Base-by-base conservation (phyloP, 2,888 invertebrate species). In the Parasteatoda lunata region DNA sequence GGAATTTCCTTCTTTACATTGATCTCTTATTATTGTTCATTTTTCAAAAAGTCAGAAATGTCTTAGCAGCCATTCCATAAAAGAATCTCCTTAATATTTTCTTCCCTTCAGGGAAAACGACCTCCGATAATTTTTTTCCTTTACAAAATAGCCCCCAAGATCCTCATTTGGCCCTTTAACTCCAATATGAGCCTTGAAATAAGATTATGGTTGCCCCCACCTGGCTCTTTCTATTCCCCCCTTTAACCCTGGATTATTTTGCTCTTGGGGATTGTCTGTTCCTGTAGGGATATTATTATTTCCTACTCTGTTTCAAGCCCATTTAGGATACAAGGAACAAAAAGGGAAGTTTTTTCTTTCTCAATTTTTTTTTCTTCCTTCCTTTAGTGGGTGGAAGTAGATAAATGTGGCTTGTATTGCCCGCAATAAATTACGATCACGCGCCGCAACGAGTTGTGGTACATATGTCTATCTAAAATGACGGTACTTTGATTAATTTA, bases 161-260 rank as follows among this genome's bases (percentile, higher is more conserved):
- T 73, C 78, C 84, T 72, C 78, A 73, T 84, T 83, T 70, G 64
- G 65, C 65, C 70, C 71, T 69, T 45, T 77, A 47, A 30, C 1
- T 30, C 30, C 30, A 30, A 45, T 59, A 48, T 13, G 75, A 48
- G 11, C 64, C 9, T 59, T 68, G 83, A 64, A 83, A 83, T 83
- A 77, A 77, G 77, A 83, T 83, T 83, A 83, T 70, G 83, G 77
- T 52, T 45, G 81, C 82, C 83, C 83, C 83, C 83, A 77, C 71
- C 77, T 77, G 77, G 71, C 45, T 52, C 71, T 48, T 64, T 48
- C 6, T 51, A 77, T 77, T 77, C 68, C 68, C 65, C 30, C 30
- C 30, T 30, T 0, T 65, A 66, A 66, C 49, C 51, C 5, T 30
- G 70, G 83, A 77, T 83, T 83, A 83, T 83, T 83, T 70, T 66